These are phyloP conservation scores for Campoplex capitator DNA, from an alignment of 2,888 invertebrate genomes.

Conservation along the genomic window DNA sequence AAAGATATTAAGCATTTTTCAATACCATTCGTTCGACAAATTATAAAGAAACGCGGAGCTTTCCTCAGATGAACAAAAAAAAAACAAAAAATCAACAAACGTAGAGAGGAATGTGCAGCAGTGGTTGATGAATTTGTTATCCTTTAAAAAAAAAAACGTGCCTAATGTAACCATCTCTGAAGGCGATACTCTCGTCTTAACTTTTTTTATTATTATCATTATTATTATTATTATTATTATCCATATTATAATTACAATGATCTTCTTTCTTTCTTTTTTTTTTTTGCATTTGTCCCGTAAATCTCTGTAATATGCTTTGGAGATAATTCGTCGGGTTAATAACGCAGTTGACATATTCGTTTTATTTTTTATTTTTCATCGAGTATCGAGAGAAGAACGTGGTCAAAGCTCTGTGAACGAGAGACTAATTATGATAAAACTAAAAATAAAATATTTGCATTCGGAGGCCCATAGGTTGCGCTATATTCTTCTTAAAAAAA, in stretches of 20 bases:
- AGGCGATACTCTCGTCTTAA: slow-evolving; percentile 16
- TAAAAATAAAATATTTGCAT: slow-evolving; percentile 49
- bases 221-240: slow-evolving; percentile 49
- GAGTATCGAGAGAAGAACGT: slow-evolving; percentile 4
- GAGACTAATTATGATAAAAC: slow-evolving; percentile 17
- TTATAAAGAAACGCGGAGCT: slow-evolving; percentile 6
- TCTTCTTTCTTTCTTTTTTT: slow-evolving; percentile 16
- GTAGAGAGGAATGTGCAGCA: slow-evolving; percentile 62
- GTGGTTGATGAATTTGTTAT: slow-evolving; percentile 60
- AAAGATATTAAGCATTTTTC: not conserved
- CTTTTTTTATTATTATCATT: slow-evolving; percentile 10
- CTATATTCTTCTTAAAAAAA: slow-evolving; percentile 80
- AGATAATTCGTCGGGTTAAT: slow-evolving; percentile 35
- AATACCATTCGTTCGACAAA: not conserved
- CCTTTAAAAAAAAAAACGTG: slow-evolving; percentile 61
- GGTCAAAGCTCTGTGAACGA: slow-evolving; percentile 18
- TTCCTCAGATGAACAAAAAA: not conserved
- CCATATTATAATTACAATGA: slow-evolving; percentile 35
- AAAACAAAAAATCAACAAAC: slow-evolving; percentile 32
- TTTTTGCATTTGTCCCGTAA: slow-evolving; percentile 40
- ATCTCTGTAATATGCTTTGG: slow-evolving; percentile 51
- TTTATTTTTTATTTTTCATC: slow-evolving; percentile 26
- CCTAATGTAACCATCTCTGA: slow-evolving; percentile 57
- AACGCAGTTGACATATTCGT: slow-evolving; percentile 18
- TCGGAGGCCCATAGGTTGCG: slow-evolving; percentile 76